Conservation (phyloP, 2,797 vertebrate genomes). For the Prunella strophiata region DNA sequence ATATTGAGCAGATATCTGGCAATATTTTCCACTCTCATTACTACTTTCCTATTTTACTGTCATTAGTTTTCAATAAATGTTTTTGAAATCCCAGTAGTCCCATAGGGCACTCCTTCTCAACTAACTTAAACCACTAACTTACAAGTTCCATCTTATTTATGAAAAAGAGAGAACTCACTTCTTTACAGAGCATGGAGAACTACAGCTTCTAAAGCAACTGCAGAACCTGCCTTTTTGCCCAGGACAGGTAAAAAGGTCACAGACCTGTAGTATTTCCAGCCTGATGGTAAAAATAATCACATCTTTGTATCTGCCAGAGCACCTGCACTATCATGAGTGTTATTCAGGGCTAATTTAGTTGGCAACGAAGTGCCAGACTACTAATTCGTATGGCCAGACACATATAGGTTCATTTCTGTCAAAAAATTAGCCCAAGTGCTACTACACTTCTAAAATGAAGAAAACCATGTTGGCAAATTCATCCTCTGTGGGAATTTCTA, state of each 20-base stretch:
- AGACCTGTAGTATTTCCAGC: not conserved
- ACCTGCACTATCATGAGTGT: not conserved
- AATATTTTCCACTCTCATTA: not conserved
- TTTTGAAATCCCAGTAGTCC: not conserved
- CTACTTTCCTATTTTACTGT: not conserved
- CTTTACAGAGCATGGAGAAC: not conserved
- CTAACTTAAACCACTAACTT: not conserved
- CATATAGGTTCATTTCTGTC: not conserved
- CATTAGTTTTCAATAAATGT: not conserved
- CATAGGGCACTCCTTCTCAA: not conserved
- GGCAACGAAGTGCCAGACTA: constrained; percentile 1
- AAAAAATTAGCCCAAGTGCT: constrained; percentile 1
- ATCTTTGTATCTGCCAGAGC: not conserved
- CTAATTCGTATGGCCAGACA: constrained; percentile 23
- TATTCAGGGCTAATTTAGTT: not conserved
- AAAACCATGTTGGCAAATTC: not conserved
- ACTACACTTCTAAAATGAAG: not conserved
- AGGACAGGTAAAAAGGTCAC: not conserved
- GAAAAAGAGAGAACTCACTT: not conserved
- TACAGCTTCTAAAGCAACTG: not conserved
- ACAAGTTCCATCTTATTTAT: not conserved
- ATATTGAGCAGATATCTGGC: not conserved
- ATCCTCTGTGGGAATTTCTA: constrained; percentile 28
- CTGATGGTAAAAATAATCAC: not conserved
- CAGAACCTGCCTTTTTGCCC: not conserved